Conservation (phyloP, 2,113 vertebrate species). For the Accipiter virgatus region DNA sequence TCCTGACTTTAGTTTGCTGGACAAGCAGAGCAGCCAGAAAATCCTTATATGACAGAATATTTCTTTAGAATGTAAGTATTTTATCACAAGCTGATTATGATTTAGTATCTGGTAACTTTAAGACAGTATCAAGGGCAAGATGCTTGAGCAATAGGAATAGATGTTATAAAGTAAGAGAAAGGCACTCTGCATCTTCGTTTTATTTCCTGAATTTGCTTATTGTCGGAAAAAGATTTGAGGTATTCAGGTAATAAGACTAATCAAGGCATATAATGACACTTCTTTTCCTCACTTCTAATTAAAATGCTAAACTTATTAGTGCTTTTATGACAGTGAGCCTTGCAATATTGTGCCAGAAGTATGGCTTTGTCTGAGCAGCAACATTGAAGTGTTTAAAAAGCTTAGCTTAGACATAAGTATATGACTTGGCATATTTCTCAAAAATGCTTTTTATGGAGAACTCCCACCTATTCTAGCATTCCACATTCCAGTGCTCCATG, state of each 20-base stretch:
- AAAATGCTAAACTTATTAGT: background rate
- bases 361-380: conserved; percentile 28
- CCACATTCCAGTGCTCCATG: background rate
- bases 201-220: background rate
- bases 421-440: background rate
- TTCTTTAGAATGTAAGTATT: background rate
- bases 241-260: background rate
- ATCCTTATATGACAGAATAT: background rate
- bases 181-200: background rate
- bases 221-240: background rate
- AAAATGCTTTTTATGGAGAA: background rate
- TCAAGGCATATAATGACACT: background rate
- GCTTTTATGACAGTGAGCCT: background rate
- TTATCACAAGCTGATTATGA: background rate
- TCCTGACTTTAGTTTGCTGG: background rate
- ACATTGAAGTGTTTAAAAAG: background rate
- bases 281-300: background rate
- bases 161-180: background rate
- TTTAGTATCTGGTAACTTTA: background rate
- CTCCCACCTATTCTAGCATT: background rate
- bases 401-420: background rate
- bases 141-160: background rate
- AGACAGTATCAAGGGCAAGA: background rate
- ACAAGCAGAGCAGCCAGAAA: background rate
- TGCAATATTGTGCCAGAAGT: background rate